Evolutionary conservation across 2,113 vertebrate genomes (phyloP).

Genomic region (Smithornis capensis): DNA sequence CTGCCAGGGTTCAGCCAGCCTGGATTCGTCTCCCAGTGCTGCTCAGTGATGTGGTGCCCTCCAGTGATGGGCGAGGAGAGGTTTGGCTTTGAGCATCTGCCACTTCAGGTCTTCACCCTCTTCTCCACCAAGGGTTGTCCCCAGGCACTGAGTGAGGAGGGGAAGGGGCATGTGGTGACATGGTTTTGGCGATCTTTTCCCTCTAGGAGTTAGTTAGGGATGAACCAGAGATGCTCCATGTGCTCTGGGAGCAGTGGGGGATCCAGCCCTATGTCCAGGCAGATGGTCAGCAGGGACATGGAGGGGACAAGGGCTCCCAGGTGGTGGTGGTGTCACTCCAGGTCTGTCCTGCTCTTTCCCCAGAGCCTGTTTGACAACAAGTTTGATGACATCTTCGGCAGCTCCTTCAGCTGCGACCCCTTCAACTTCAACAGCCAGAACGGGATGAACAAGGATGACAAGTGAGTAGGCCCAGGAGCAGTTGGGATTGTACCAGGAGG

Average conservation of each 20-base stretch:
- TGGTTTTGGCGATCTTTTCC: background rate
- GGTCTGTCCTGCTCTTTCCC: background rate
- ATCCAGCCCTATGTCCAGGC: background rate
- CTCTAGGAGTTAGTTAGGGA: background rate
- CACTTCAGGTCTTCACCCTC: background rate
- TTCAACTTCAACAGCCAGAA: slow-evolving; percentile 98
- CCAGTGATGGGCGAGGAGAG: background rate
- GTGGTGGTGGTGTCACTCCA: background rate
- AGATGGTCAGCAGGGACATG: fast-evolving
- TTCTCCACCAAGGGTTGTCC: background rate
- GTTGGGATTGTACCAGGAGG: fast-evolving
- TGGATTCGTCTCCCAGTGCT: background rate
- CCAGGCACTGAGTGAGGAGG: fast-evolving
- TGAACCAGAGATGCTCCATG: background rate
- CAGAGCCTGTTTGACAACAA: slow-evolving; percentile 87
- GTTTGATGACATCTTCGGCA: slow-evolving; percentile 95
- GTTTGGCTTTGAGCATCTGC: background rate
- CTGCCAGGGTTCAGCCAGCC: background rate
- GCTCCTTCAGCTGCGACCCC: slow-evolving; percentile 83
- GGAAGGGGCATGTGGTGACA: fast-evolving
- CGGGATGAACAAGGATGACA: slow-evolving; percentile 90
- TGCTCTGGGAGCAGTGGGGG: fast-evolving
- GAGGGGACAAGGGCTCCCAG: fast-evolving
- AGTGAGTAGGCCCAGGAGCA: slow-evolving; percentile 74
- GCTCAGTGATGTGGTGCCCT: background rate